A percentile compares a stretch with the other conserved stretches of the same genome.
Conservation (phyloP, 1,140 invertebrate species). For the Bombus waltoni region DNA sequence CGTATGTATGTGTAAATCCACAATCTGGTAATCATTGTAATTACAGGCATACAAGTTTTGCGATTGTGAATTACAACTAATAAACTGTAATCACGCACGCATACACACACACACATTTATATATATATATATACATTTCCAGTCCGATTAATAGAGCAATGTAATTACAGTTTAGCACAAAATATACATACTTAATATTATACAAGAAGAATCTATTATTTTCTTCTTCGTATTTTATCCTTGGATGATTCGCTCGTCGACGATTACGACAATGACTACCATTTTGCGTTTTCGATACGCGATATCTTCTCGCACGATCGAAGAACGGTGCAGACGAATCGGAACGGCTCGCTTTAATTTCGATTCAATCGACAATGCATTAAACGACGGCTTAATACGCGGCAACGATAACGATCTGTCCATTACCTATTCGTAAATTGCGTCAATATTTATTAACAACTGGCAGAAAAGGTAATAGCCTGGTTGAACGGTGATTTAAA, state of each 20-base stretch:
- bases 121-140: no score
- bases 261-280: neutral
- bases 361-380: slow-evolving; percentile 29
- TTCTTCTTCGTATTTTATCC: neutral
- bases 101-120: no score
- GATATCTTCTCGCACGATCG: neutral
- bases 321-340: neutral
- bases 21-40: neutral
- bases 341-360: slow-evolving; percentile 27
- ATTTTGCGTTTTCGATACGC: neutral
- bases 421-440: slow-evolving; percentile 44
- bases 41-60: neutral
- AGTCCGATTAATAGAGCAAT: no score
- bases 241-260: neutral
- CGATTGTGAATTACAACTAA: neutral
- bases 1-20: neutral
- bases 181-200: neutral
- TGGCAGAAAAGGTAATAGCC: slow-evolving; percentile 40
- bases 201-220: neutral
- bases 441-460: slow-evolving; percentile 53
- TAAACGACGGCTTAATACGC: slow-evolving; percentile 22
- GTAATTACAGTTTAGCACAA: neutral
- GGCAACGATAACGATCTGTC: slow-evolving; percentile 43
- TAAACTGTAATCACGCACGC: neutral
- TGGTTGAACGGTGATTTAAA: slow-evolving; percentile 28